These are phyloP conservation scores for Metellina segmentata DNA, from an alignment of 2,888 invertebrate genomes.

Conservation along the genomic window DNA sequence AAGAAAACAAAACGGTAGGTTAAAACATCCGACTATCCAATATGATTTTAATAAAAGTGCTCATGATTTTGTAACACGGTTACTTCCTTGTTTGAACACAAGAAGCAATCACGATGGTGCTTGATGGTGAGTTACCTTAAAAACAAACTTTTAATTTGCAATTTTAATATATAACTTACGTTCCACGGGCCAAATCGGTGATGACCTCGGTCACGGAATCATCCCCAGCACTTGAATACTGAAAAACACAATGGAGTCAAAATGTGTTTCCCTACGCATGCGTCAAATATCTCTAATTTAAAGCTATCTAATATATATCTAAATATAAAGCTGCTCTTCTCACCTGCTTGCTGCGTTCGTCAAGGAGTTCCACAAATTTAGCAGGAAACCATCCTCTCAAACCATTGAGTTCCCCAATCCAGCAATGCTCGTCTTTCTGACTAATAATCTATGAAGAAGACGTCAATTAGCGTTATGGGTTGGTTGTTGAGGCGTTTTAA, in stretches of 20 bases:
- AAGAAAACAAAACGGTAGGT: no score
- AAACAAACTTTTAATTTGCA: neutral
- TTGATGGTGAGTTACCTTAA: no score
- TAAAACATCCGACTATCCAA: no score
- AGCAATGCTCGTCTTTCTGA: constrained; percentile 98
- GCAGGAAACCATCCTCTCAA: constrained; percentile 96
- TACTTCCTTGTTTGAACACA: no score
- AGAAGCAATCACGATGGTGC: no score
- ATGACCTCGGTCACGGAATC: constrained; percentile 98
- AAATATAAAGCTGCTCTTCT: neutral
- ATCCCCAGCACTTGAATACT: constrained; percentile 92
- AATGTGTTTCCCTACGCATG: neutral
- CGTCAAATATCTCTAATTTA: no score
- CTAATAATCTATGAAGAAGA: constrained; percentile 85
- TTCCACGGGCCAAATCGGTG: constrained; percentile 96
- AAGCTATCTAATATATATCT: no score
- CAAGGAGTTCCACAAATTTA: constrained; percentile 96
- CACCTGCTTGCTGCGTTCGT: constrained; percentile 92
- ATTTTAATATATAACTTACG: constrained; percentile 80
- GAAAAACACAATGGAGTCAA: neutral
- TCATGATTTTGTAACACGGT: no score
- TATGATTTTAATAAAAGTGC: no score
- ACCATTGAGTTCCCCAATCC: constrained; percentile 98
- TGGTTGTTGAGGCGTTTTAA: no score
- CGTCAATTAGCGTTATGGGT: neutral